Conservation (phyloP, 2,797 vertebrate species). For the Fratercula arctica region DNA sequence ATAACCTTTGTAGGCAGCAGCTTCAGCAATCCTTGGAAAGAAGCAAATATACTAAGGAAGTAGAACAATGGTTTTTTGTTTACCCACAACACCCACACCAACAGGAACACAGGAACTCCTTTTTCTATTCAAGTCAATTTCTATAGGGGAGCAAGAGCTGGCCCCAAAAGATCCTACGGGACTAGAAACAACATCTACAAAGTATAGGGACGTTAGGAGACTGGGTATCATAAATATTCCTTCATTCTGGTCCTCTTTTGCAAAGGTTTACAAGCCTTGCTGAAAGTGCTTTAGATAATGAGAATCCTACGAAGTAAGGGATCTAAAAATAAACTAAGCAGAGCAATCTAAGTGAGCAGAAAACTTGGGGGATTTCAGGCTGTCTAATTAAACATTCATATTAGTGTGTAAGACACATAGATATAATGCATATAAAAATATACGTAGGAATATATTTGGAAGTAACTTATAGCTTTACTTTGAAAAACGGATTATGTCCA, state of each 20-base stretch:
- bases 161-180: neutral
- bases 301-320: neutral
- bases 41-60: neutral
- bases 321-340: neutral
- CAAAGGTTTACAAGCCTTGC: neutral
- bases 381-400: neutral
- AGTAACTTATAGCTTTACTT: neutral
- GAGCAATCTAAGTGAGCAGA: neutral
- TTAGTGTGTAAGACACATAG: neutral
- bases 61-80: neutral
- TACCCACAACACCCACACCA: neutral
- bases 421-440: neutral
- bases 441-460: neutral
- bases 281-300: neutral
- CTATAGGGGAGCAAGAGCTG: neutral
- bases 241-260: neutral
- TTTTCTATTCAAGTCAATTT: neutral
- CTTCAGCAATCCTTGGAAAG: slow-evolving; percentile 83
- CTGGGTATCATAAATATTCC: neutral
- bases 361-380: neutral
- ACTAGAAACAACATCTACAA: neutral
- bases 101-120: neutral
- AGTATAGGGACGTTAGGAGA: neutral
- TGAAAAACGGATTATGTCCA: neutral
- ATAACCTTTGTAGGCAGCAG: slow-evolving; percentile 78